Base-by-base conservation (phyloP, 2,113 vertebrate species). In the Myrmecobius fasciatus region DNA sequence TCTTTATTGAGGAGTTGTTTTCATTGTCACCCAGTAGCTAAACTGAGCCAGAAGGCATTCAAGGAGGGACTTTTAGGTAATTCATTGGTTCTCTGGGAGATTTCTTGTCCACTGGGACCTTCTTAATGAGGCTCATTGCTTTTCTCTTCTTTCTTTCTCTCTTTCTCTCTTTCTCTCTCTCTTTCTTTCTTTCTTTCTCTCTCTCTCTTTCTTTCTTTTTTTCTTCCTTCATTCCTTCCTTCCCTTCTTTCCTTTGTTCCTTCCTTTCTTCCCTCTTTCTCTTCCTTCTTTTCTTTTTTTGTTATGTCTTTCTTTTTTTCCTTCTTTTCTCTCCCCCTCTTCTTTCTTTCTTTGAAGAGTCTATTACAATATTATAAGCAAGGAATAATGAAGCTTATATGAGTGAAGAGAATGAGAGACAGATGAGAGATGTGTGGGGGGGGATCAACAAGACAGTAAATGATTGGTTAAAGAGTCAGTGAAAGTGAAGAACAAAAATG, bases 201-300 rank as follows among this genome's bases (percentile, higher is more conserved):
- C n/a, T n/a, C 11, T 9, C 11, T 31, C 17, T 3, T 20, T n/a
- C 17, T 4, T 20, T n/a, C 36, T 0, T 25, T 25, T 7, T 22
- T 25, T 25, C 24, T 12, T 36, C 11, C 4, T 14, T 67, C 0
- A 1, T 3, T 67, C 1, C 8, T 2, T 56, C 1, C 26, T 26
- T 26, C 3, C 3, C 14, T 17, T 8, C 36, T 36, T 11, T 1
- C 12, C 14, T 26, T 3, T 14, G 11, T 25, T 12, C 12, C 10
- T 31, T 12, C 28, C 12, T 14, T 31, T 3, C 14, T 25, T 67
- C 14, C 12, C 11, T 31, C 12, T 31, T 7, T 36, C 14, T 4
- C 28, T 36, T 36, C 24, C 11, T 4, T 36, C 7, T 20, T 14
- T 36, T 11, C 11, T 4, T 67, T 2, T 28, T 4, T 67, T 28